Conservation (phyloP, 53 echinoderm and acorn worm species). For the Holothuria leucospilota region DNA sequence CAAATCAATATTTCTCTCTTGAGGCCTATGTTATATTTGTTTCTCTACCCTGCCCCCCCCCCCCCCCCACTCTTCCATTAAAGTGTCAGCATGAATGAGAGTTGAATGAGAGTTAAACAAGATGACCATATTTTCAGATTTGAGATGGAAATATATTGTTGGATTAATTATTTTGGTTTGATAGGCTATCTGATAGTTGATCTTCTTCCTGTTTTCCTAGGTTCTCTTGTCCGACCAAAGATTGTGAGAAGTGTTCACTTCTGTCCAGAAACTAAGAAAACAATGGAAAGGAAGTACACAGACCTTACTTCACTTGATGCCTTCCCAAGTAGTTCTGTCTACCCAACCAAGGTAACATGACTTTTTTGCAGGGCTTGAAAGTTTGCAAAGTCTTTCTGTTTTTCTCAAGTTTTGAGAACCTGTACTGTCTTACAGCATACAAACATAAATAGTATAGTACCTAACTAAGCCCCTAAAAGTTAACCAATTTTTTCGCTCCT, state of each 20-base stretch:
- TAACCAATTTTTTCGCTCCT: background rate
- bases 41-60: no score
- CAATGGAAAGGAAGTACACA: conserved; percentile 97
- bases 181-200: no score
- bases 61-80: no score
- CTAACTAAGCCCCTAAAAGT: background rate
- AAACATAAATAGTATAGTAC: no score
- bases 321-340: conserved; percentile 93
- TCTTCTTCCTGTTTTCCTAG: conserved; percentile 36
- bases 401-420: background rate
- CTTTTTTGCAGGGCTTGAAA: background rate
- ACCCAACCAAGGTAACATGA: conserved; percentile 88
- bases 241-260: conserved; percentile 97
- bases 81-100: no score
- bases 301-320: conserved; percentile 98
- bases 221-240: conserved; percentile 97
- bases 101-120: no score
- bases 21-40: no score
- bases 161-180: no score
- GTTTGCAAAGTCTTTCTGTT: background rate
- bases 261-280: conserved; percentile 97
- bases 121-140: no score
- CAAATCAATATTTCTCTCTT: no score
- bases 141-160: no score
- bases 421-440: background rate